A percentile compares a stretch with the other conserved stretches of the same genome.
Conservation (phyloP, 30 jellyfish, hydroid and myxozoan genomes). For the Catostylus mosaicus region DNA sequence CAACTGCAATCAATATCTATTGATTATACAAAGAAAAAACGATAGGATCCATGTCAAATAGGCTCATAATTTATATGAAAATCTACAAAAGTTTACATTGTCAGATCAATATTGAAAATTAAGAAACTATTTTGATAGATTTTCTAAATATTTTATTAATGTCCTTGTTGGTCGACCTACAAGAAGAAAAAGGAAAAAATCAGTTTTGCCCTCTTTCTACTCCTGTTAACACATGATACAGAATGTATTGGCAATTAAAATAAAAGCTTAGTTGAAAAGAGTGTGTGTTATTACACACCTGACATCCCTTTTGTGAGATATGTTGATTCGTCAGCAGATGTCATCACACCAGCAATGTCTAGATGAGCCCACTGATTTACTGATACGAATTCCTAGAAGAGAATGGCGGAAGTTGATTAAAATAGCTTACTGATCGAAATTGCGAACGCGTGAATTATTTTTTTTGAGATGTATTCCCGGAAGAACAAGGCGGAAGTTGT, state of each 20-base stretch:
- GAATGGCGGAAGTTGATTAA: neutral
- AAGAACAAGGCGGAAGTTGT: neutral
- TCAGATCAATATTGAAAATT: too few relatives aligned
- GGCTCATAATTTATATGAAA: too few relatives aligned
- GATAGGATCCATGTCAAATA: too few relatives aligned
- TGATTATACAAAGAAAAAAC: too few relatives aligned
- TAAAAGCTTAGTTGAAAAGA: neutral
- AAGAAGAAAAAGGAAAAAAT: slow-evolving; percentile 22
- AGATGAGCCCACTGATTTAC: slow-evolving; percentile 94
- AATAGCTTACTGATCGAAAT: neutral
- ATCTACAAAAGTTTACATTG: too few relatives aligned
- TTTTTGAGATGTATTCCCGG: neutral
- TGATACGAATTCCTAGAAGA: slow-evolving; percentile 84
- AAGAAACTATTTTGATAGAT: slow-evolving; percentile 12
- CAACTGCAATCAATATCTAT: too few relatives aligned
- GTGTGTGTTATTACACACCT: slow-evolving; percentile 47
- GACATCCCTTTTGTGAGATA: slow-evolving; percentile 88
- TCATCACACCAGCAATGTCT: slow-evolving; percentile 98
- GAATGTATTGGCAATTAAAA: too few relatives aligned
- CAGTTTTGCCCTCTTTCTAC: too few relatives aligned
- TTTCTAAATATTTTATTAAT: slow-evolving; percentile 59
- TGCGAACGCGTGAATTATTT: neutral
- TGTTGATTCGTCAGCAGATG: slow-evolving; percentile 74
- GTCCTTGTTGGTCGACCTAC: slow-evolving; percentile 97
- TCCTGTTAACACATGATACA: too few relatives aligned